These are phyloP conservation scores for Stigmatopora nigra DNA, from an alignment of 2,113 vertebrate genomes.

Conservation along the genomic window DNA sequence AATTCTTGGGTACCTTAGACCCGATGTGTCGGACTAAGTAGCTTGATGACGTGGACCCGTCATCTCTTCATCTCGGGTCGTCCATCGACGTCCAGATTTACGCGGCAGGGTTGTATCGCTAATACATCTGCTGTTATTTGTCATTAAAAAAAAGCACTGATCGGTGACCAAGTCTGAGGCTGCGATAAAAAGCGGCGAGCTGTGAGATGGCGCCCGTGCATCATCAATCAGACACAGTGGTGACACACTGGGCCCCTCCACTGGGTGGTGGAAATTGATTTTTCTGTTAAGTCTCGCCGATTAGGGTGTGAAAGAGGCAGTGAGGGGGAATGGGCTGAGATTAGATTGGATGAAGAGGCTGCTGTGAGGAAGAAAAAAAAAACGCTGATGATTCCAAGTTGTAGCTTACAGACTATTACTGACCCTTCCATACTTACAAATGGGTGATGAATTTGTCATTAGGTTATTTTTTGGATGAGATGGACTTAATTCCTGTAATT, in stretches of 20 bases:
- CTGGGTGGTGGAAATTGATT: constrained; percentile 64
- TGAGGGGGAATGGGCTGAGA: constrained; percentile 17
- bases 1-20: constrained; percentile 25
- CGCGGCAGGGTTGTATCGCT: constrained; percentile 49
- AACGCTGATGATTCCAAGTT: constrained; percentile 29
- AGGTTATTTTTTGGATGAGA: not conserved
- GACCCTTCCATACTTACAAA: not conserved
- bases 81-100: constrained; percentile 63
- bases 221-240: constrained; percentile 66
- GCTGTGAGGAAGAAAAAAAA: constrained; percentile 27
- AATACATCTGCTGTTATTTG: constrained; percentile 69
- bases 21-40: constrained; percentile 59
- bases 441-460: not conserved
- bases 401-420: not conserved
- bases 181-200: constrained; percentile 62
- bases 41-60: constrained; percentile 57
- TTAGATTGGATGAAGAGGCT: not conserved
- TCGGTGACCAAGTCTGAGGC: constrained; percentile 52
- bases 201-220: constrained; percentile 58
- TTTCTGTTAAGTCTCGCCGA: constrained; percentile 61
- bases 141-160: constrained; percentile 64
- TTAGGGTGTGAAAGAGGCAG: constrained; percentile 59
- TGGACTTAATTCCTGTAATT: not conserved
- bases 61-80: constrained; percentile 54
- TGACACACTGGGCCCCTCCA: constrained; percentile 52